Conservation (phyloP, 1,140 invertebrate genomes). For the Drosophila saltans region DNA sequence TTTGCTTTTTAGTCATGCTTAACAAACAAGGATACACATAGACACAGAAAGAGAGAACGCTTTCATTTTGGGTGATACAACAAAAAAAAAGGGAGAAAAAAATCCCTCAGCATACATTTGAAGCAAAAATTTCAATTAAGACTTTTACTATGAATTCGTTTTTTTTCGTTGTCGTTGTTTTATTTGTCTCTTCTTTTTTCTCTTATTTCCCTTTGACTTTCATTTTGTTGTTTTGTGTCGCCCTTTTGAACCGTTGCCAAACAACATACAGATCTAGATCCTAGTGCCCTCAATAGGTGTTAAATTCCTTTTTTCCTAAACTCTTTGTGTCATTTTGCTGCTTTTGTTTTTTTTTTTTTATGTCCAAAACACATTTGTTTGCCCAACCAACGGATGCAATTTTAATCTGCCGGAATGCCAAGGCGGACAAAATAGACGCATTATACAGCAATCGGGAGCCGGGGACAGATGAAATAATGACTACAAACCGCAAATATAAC, state of each 20-base stretch:
- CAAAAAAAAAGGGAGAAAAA: constrained; percentile 43
- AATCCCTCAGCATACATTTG: constrained; percentile 67
- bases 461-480: constrained; percentile 67
- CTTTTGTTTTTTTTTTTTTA: constrained; percentile 27
- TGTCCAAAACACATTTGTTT: constrained; percentile 76
- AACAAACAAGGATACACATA: constrained; percentile 66
- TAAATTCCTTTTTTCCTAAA: constrained; percentile 3
- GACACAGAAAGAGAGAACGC: constrained; percentile 56
- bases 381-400: constrained; percentile 69
- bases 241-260: constrained; percentile 32
- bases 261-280: constrained; percentile 10
- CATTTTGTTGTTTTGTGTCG: constrained; percentile 40
- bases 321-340: constrained; percentile 48
- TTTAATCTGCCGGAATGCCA: constrained; percentile 76
- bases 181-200: background rate
- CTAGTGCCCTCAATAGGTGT: constrained; percentile 42
- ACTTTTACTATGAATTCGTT: constrained; percentile 79
- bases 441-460: constrained; percentile 13
- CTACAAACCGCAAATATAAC: constrained; percentile 66
- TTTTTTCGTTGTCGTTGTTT: constrained; percentile 26
- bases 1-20: constrained; percentile 56
- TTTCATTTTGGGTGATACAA: constrained; percentile 68
- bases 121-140: constrained; percentile 80
- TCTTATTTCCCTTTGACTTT: constrained; percentile 12
- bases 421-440: constrained; percentile 32